Evolutionary conservation across 1,140 invertebrate species (phyloP).

Genomic region (Lucilia sericata): DNA sequence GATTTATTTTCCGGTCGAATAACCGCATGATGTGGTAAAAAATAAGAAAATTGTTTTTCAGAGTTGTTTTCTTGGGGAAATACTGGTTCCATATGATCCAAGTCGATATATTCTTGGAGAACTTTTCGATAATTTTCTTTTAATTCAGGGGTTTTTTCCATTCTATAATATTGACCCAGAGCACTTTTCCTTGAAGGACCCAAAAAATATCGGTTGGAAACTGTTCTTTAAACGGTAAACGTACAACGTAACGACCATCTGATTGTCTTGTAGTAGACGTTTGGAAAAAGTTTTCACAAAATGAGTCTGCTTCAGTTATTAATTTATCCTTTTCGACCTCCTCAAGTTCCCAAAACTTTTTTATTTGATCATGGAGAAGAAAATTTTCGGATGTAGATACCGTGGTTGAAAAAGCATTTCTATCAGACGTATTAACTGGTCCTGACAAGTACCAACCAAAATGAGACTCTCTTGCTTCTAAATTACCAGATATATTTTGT

Average conservation of each 20-base stretch:
- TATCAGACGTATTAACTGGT: not conserved
- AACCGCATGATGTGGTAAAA: not conserved
- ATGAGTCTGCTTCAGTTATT: not conserved
- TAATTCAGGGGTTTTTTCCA: no score
- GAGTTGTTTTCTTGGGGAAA: not conserved
- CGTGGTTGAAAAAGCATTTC: not conserved
- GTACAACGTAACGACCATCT: not conserved
- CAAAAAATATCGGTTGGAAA: not conserved
- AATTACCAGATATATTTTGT: no score
- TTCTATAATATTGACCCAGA: no score
- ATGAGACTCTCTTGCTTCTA: no score
- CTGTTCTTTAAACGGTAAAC: not conserved
- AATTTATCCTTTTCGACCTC: no score
- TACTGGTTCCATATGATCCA: slow-evolving; percentile 6
- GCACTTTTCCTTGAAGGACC: not conserved
- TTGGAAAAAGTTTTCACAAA: no score
- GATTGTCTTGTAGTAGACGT: not conserved
- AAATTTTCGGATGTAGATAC: not conserved
- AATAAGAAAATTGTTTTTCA: not conserved
- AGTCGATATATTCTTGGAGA: no score
- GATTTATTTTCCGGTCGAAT: no score
- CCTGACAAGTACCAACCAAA: not conserved
- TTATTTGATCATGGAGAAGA: not conserved
- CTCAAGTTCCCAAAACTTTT: slow-evolving; percentile 14
- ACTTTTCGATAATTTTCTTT: no score